phyloP scores from a whole-genome alignment of 2,888 invertebrate species.

The Agrypnus murinus region DNA sequence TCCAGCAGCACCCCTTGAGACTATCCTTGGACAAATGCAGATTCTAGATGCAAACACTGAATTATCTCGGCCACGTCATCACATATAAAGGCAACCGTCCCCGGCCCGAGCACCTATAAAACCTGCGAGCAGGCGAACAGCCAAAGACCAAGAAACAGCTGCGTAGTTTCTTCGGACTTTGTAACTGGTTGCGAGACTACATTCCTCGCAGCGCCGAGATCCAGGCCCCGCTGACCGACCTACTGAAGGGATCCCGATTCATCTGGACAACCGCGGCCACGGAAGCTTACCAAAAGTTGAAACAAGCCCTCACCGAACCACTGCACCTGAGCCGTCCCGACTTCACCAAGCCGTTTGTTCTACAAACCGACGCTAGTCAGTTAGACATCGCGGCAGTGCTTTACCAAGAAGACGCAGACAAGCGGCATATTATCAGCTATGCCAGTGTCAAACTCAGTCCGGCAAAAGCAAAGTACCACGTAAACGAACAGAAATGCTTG shows the following conservation, averaged over 20 bases:
- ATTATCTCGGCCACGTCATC: conserved; percentile 44
- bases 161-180: conserved; percentile 44
- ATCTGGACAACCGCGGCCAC: no score
- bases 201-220: no score
- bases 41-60: conserved; percentile 23
- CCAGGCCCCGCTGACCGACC: conserved; percentile 14
- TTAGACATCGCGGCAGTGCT: conserved; percentile 56
- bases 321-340: conserved; percentile 50
- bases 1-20: conserved; percentile 42
- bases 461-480: conserved; percentile 49
- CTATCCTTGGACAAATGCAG: conserved; percentile 32
- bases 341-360: conserved; percentile 36
- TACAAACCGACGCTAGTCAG: conserved; percentile 56
- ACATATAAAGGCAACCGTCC: no score
- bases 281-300: not conserved
- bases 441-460: conserved; percentile 48
- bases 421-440: conserved; percentile 45
- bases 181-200: conserved; percentile 49
- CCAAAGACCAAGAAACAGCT: conserved; percentile 29
- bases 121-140: conserved; percentile 1
- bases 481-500: conserved; percentile 57
- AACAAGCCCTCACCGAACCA: conserved; percentile 34
- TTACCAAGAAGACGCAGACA: conserved; percentile 46
- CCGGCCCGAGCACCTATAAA: conserved; percentile 7
- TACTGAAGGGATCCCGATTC: not conserved